Conservation (phyloP, 2,888 invertebrate species). For the Metellina segmentata region DNA sequence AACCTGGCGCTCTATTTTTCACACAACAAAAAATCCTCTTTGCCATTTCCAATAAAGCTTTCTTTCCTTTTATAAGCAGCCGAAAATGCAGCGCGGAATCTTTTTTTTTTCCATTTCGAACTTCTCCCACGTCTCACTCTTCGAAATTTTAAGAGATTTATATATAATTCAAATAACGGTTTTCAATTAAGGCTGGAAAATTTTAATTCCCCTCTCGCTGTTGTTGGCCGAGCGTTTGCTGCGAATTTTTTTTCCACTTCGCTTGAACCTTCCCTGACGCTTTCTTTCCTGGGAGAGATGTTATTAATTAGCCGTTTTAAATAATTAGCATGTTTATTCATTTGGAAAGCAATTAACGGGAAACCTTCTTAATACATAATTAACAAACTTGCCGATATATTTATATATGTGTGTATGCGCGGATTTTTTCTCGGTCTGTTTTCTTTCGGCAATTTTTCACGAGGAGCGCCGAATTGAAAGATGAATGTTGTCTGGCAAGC, state of each 20-base stretch:
- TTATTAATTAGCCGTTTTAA: slow-evolving; percentile 76
- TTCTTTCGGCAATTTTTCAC: slow-evolving; percentile 49
- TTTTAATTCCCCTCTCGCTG: slow-evolving; percentile 66
- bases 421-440: slow-evolving; percentile 17
- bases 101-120: slow-evolving; percentile 35
- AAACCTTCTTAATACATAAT: slow-evolving; percentile 75
- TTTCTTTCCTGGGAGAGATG: slow-evolving; percentile 47
- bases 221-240: slow-evolving; percentile 41
- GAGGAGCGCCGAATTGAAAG: slow-evolving; percentile 4
- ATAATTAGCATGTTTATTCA: slow-evolving; percentile 76
- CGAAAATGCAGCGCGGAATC: slow-evolving; percentile 59
- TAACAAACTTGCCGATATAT: slow-evolving; percentile 74
- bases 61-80: slow-evolving; percentile 55
- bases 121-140: slow-evolving; percentile 1
- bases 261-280: not conserved
- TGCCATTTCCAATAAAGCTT: slow-evolving; percentile 64
- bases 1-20: slow-evolving; percentile 19
- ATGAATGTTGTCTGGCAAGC: slow-evolving; percentile 34
- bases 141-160: slow-evolving; percentile 75
- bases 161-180: slow-evolving; percentile 75
- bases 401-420: slow-evolving; percentile 21
- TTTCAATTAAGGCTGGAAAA: slow-evolving; percentile 75
- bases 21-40: slow-evolving; percentile 31
- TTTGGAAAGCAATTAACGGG: slow-evolving; percentile 76
- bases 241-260: slow-evolving; percentile 30